These are phyloP conservation scores for Alcedo quadribrachys DNA, from an alignment of 2,797 vertebrate species.

Conservation along the genomic window DNA sequence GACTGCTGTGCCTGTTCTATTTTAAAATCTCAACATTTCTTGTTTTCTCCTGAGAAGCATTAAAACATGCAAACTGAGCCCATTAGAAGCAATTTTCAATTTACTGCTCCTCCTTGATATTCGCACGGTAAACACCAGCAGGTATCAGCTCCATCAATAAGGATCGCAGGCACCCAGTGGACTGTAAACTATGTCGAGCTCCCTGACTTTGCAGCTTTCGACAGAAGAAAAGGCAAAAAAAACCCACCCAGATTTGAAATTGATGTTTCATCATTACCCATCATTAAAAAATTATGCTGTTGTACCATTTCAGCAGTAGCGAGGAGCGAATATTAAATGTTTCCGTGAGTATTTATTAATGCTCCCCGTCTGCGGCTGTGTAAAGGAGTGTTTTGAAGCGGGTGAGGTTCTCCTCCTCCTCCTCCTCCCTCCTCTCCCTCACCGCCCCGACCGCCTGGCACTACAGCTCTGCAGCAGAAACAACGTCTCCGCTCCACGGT, in stretches of 20 bases:
- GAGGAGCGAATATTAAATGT: slow-evolving; percentile 22
- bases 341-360: slow-evolving; percentile 20
- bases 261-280: slow-evolving; percentile 60
- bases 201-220: slow-evolving; percentile 37
- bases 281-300: slow-evolving; percentile 63
- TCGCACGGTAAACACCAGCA: slow-evolving; percentile 17
- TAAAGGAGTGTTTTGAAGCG: background rate
- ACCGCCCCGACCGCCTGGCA: background rate
- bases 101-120: slow-evolving; percentile 41
- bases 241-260: slow-evolving; percentile 4
- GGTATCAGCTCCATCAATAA: background rate
- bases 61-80: slow-evolving; percentile 53
- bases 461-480: background rate
- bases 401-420: background rate
- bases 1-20: slow-evolving; percentile 1
- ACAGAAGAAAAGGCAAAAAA: background rate
- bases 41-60: slow-evolving; percentile 37
- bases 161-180: slow-evolving; percentile 9
- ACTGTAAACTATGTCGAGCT: slow-evolving; percentile 30
- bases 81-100: slow-evolving; percentile 62
- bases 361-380: background rate
- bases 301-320: slow-evolving; percentile 21
- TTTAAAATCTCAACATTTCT: slow-evolving; percentile 5
- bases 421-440: background rate
- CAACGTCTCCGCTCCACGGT: slow-evolving; percentile 30